A percentile compares a stretch with the other conserved stretches of the same genome.
These are phyloP conservation scores for Clinocottus analis DNA, from an alignment of 2,113 vertebrate genomes.

Conservation along the genomic window DNA sequence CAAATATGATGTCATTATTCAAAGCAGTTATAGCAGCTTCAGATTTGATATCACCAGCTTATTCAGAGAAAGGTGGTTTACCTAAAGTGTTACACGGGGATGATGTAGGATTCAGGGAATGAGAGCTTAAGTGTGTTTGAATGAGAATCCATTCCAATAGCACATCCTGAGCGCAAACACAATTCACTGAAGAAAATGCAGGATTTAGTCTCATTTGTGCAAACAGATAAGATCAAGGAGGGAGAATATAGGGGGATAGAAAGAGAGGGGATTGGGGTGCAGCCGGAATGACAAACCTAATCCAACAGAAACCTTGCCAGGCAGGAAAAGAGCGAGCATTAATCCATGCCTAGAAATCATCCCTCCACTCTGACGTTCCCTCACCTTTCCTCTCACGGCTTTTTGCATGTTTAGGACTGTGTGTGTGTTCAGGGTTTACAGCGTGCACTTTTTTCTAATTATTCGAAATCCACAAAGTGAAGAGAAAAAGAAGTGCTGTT, in stretches of 20 bases:
- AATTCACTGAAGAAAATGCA: constrained; percentile 58
- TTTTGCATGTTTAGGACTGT: constrained; percentile 1
- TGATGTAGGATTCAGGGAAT: constrained; percentile 48
- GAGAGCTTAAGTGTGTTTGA: constrained; percentile 58
- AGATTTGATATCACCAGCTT: constrained; percentile 34
- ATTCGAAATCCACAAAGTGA: constrained; percentile 6
- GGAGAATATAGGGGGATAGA: constrained; percentile 16
- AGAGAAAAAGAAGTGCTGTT: background rate
- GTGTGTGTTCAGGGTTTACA: constrained; percentile 3
- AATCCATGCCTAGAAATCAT: constrained; percentile 47
- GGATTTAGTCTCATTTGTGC: constrained; percentile 65
- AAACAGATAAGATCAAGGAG: constrained; percentile 63
- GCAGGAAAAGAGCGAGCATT: constrained; percentile 37
- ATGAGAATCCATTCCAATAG: constrained; percentile 46
- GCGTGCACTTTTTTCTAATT: background rate
- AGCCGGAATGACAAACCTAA: constrained; percentile 62
- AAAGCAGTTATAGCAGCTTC: constrained; percentile 49
- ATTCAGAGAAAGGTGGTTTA: constrained; percentile 45
- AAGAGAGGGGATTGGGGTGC: constrained; percentile 32
- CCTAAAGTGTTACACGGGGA: constrained; percentile 59
- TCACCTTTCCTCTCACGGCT: constrained; percentile 35
- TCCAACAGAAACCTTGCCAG: constrained; percentile 66
- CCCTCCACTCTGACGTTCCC: constrained; percentile 23
- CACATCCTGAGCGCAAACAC: constrained; percentile 53
- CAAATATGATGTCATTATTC: constrained; percentile 45